Evolutionary conservation across 1,140 invertebrate species (phyloP), one percentile per base, ranked within the genome.

Genomic region (Bemisia tabaci): DNA sequence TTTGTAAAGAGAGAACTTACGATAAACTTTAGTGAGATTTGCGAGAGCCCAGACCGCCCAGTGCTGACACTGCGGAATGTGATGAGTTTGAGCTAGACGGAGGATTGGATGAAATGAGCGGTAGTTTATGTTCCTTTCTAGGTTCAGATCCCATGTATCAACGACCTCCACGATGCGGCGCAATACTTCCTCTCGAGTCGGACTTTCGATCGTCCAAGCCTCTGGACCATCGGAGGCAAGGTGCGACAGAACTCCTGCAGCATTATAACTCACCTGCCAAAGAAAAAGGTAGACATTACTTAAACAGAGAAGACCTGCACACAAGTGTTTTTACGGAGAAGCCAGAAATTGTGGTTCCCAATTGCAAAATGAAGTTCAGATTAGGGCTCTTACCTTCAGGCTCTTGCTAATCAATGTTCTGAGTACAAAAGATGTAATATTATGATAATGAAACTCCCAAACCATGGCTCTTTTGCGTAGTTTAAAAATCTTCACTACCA

Each of bases 31-130:
- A 17, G 94, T 98, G 22, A 98, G 82, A 81, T 98, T 98, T 27
- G 94, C 94, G 58, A 98, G 80, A 5, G 95, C 96, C 95, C 95
- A 98, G n/a, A 92, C 88, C 1, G 94, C 93, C 95, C 95, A 97
- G 74, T 94, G 86, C 75, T 96, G 93, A 77, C 92, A 95, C 75
- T 92, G 86, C 0, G 91, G 88, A 1, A 92, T 94, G 70, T 94
- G 88, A 73, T 86, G 85, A 64, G 89, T 84, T 69, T 85, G 81
- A 2, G 95, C 82, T 59, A 97, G 78, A 66, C 88, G 82, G 9
- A 97, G 78, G 69, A 97, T 92, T 2, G 95, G 95, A 74, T 92
- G 85, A 80, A 97, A 97, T 22, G 92, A 95, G 68, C 94, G 85
- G 77, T 98, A 98, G 79, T 98, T 98, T 68, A 98, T 98, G 74